phyloP scores from a whole-genome alignment of 2,888 invertebrate genomes.

The Neelides folsomi region DNA sequence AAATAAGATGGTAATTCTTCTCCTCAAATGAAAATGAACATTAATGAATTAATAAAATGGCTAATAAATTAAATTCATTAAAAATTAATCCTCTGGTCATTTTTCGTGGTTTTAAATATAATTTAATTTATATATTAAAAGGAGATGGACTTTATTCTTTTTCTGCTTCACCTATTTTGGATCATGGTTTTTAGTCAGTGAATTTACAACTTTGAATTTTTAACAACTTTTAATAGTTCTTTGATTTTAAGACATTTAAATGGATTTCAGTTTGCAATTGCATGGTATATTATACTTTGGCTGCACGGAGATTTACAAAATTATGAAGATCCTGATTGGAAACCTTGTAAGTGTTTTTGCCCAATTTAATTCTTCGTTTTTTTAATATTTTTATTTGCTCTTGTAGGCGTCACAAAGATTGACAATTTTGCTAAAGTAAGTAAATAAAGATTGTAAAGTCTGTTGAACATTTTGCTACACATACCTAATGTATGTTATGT shows the following conservation, averaged over 20 bases:
- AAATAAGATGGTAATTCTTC: too few species aligned
- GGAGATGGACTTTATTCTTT: constrained; percentile 81
- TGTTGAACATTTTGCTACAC: too few species aligned
- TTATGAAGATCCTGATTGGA: constrained; percentile 32
- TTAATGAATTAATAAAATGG: too few species aligned
- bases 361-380: too few species aligned
- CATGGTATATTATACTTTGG: constrained; percentile 83
- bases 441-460: neutral
- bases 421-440: too few species aligned
- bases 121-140: constrained; percentile 52
- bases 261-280: constrained; percentile 51
- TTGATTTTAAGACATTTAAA: constrained; percentile 9
- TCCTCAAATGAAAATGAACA: too few species aligned
- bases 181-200: constrained; percentile 57
- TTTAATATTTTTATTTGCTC: neutral
- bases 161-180: constrained; percentile 70
- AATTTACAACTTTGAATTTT: neutral
- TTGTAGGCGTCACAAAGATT: neutral
- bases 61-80: too few species aligned
- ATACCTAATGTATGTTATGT: too few species aligned
- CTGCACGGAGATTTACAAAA: constrained; percentile 66
- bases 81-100: too few species aligned
- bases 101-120: too few species aligned
- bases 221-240: neutral
- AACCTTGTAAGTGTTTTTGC: constrained; percentile 40